Conservation (phyloP, 2,797 vertebrate species). For the Esox masquinongy region DNA sequence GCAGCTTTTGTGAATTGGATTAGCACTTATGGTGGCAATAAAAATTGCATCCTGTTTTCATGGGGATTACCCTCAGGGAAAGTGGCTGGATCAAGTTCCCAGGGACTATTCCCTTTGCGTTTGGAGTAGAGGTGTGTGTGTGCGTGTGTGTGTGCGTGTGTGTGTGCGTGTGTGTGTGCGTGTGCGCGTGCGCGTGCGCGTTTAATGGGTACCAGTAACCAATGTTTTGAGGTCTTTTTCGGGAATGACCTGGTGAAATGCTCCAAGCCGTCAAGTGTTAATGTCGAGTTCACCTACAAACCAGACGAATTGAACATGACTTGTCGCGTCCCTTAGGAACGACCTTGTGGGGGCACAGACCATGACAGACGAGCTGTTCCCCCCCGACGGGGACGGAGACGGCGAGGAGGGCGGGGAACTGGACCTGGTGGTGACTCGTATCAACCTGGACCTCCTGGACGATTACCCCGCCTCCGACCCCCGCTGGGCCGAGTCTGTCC, state of each 20-base stretch:
- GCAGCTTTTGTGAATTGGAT: too few species aligned
- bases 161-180: too few species aligned
- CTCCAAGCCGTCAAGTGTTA: background rate
- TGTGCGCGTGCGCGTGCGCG: background rate
- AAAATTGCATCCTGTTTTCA: too few species aligned
- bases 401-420: conserved; percentile 78
- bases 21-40: too few species aligned
- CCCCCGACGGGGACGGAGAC: conserved; percentile 58
- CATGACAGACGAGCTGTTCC: conserved; percentile 84
- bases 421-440: conserved; percentile 82
- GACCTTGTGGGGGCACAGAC: conserved; percentile 84
- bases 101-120: too few species aligned
- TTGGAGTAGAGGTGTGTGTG: background rate
- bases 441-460: conserved; percentile 89
- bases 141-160: background rate
- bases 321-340: conserved; percentile 72
- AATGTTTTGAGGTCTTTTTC: background rate
- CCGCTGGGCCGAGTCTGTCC: conserved; percentile 95
- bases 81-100: too few species aligned
- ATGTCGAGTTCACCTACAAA: background rate
- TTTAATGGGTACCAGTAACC: background rate
- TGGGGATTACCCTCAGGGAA: too few species aligned
- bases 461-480: conserved; percentile 96
- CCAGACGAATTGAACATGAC: background rate
- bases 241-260: background rate